A percentile compares a stretch with the other conserved stretches of the same genome.
These are phyloP conservation scores for Siderastrea siderea DNA, from an alignment of 92 coral and sea anemone species.

Conservation along the genomic window DNA sequence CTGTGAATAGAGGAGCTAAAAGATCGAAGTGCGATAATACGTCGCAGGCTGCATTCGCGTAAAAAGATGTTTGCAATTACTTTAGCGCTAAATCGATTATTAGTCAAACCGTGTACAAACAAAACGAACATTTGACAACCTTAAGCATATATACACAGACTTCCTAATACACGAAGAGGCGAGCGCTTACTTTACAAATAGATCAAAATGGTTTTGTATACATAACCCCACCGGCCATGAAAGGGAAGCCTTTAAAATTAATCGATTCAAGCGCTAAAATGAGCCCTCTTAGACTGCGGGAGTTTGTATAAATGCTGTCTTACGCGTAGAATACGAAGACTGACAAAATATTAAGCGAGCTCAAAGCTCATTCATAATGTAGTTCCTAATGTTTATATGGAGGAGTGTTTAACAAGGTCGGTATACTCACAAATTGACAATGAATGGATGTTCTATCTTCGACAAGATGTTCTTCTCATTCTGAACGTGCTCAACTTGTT, in stretches of 20 bases:
- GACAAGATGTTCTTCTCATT: slow-evolving; percentile 94
- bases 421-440: slow-evolving; percentile 96
- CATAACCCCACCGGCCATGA: slow-evolving; percentile 22
- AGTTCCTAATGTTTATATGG: slow-evolving; percentile 19
- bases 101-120: slow-evolving; percentile 7
- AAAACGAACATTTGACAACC: slow-evolving; percentile 36
- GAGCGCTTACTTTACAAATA: slow-evolving; percentile 23
- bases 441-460: slow-evolving; percentile 96
- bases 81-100: slow-evolving; percentile 12
- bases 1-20: not conserved
- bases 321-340: not conserved
- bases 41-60: not conserved
- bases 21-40: slow-evolving; percentile 8
- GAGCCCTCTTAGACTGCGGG: not conserved
- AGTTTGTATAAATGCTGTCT: not conserved
- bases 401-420: slow-evolving; percentile 36
- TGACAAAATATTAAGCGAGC: slow-evolving; percentile 1
- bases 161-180: slow-evolving; percentile 20
- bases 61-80: slow-evolving; percentile 1
- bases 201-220: slow-evolving; percentile 20
- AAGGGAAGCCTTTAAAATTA: not conserved
- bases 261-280: not conserved
- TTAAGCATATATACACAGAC: slow-evolving; percentile 51
- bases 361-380: slow-evolving; percentile 10
- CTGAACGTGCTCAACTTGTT: slow-evolving; percentile 99